A percentile compares a stretch with the other conserved stretches of the same genome.
phyloP scores from a whole-genome alignment of 64 coral and sea anemone genomes.

The Montipora foliosa region DNA sequence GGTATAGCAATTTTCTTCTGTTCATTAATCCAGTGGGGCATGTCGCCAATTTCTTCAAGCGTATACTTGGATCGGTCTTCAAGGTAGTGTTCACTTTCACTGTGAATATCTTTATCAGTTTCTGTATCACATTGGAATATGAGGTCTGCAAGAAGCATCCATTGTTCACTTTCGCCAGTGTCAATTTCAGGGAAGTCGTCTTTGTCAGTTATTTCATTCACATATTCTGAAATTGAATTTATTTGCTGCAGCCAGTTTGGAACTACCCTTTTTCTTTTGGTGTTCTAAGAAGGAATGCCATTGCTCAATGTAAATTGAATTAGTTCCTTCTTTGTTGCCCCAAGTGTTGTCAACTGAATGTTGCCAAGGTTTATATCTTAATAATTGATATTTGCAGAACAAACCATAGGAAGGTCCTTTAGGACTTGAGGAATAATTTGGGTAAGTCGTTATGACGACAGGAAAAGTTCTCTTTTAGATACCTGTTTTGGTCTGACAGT shows the following conservation, averaged over 20 bases:
- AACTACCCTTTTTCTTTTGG: conserved; percentile 16
- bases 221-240: conserved; percentile 50
- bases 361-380: conserved; percentile 64
- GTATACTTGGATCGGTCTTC: conserved; percentile 1
- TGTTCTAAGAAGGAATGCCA: conserved; percentile 44
- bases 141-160: conserved; percentile 58
- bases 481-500: conserved; percentile 11
- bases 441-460: conserved; percentile 41
- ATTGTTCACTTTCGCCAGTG: conserved; percentile 57
- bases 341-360: conserved; percentile 52
- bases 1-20: conserved; percentile 32
- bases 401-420: conserved; percentile 18
- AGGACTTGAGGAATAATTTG: conserved; percentile 36
- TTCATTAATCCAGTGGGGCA: conserved; percentile 53
- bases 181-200: conserved; percentile 31
- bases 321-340: conserved; percentile 40
- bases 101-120: neutral
- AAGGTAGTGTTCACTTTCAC: neutral
- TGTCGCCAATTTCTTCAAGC: conserved; percentile 41
- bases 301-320: conserved; percentile 10
- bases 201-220: conserved; percentile 37
- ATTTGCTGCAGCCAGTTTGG: conserved; percentile 31
- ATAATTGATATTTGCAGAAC: conserved; percentile 51
- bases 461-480: conserved; percentile 28
- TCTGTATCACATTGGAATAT: conserved; percentile 16